Evolutionary conservation across 2,797 vertebrate genomes (phyloP).

Genomic region (Sebastolobus alascanus): DNA sequence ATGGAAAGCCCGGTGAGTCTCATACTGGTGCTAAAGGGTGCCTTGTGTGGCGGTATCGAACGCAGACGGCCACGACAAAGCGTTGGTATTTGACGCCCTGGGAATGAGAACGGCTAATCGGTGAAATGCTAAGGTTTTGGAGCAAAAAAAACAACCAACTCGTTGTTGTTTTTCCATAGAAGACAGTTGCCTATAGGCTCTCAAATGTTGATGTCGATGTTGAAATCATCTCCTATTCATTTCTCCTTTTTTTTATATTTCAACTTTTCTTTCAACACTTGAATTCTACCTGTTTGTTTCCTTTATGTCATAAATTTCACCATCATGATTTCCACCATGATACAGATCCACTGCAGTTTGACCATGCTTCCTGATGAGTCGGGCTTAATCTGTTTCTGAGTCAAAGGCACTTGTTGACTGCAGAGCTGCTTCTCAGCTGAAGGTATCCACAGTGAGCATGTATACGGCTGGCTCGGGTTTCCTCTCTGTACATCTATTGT

Average conservation of each 20-base stretch:
- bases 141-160: neutral
- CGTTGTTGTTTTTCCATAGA: neutral
- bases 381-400: too few relatives aligned
- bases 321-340: slow-evolving; percentile 25
- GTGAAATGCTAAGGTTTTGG: neutral
- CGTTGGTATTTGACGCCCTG: too few relatives aligned
- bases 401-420: too few relatives aligned
- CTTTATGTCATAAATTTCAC: slow-evolving; percentile 18
- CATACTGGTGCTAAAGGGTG: too few relatives aligned
- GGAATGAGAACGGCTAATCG: neutral
- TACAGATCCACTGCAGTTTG: slow-evolving; percentile 27
- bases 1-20: too few relatives aligned
- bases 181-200: neutral
- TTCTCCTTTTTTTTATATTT: neutral
- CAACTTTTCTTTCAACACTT: neutral
- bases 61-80: too few relatives aligned
- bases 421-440: neutral
- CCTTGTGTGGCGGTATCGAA: too few relatives aligned
- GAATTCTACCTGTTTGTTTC: neutral
- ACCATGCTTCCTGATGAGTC: neutral
- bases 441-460: slow-evolving; percentile 58
- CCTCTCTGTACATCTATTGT: neutral
- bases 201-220: neutral
- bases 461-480: neutral
- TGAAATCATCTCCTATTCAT: neutral